These are phyloP conservation scores for Planiliza haematocheilus DNA, from an alignment of 2,113 vertebrate species.

Conservation along the genomic window DNA sequence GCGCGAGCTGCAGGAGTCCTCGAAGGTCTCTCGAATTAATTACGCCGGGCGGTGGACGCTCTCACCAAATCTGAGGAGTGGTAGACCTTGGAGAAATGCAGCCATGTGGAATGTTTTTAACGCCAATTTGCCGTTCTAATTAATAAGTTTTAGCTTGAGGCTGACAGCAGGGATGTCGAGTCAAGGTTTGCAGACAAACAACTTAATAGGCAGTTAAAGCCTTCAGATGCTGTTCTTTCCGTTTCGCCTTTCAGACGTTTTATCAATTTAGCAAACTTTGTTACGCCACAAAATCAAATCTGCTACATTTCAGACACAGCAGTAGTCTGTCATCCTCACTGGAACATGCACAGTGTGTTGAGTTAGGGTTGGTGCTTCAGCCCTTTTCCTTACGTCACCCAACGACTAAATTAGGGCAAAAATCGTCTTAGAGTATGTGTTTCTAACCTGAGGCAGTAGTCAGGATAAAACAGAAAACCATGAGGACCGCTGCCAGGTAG, in stretches of 20 bases:
- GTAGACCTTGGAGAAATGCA: constrained; percentile 46
- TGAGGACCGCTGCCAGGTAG: constrained; percentile 26
- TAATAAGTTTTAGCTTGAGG: constrained; percentile 46
- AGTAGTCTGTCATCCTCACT: constrained; percentile 10
- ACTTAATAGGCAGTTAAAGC: constrained; percentile 35
- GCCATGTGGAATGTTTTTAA: constrained; percentile 44
- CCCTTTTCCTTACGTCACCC: neutral
- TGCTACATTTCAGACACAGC: neutral
- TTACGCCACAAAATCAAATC: constrained; percentile 13
- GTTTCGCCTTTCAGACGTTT: constrained; percentile 32
- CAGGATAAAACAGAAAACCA: constrained; percentile 21
- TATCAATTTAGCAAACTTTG: constrained; percentile 18
- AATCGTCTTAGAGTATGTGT: constrained; percentile 9
- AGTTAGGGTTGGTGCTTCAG: neutral
- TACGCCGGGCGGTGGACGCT: constrained; percentile 36
- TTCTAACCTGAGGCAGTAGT: constrained; percentile 31
- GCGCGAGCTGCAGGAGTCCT: constrained; percentile 29
- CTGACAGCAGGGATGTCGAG: constrained; percentile 41
- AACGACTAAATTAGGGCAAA: constrained; percentile 7
- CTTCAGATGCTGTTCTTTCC: neutral
- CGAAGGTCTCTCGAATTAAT: constrained; percentile 54
- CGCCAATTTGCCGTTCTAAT: constrained; percentile 39
- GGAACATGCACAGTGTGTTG: neutral
- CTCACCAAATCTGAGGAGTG: constrained; percentile 23
- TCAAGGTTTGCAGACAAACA: constrained; percentile 51